Conservation (phyloP, 2,797 vertebrate genomes). For the Clarias platycephalus region DNA sequence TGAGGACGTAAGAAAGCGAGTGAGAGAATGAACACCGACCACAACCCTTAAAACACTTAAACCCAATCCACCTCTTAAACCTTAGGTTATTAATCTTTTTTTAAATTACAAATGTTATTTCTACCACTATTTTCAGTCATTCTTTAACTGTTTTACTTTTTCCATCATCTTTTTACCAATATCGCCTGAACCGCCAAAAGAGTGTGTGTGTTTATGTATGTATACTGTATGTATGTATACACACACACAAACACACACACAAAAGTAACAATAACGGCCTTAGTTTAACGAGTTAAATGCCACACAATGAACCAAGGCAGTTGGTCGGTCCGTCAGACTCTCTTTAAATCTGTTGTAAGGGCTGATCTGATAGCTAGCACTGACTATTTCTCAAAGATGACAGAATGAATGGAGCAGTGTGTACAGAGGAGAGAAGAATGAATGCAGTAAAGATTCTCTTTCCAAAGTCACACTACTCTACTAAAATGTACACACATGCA, state of each 20-base stretch:
- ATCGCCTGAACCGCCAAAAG: constrained; percentile 32
- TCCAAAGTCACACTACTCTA: constrained; percentile 30
- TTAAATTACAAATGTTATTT: constrained; percentile 57
- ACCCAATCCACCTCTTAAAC: constrained; percentile 69
- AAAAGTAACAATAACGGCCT: not conserved
- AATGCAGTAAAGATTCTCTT: not conserved
- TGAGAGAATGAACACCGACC: constrained; percentile 62
- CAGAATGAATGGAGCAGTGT: constrained; percentile 30
- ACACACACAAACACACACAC: too few species aligned
- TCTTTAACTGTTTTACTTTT: constrained; percentile 12
- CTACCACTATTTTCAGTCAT: constrained; percentile 64
- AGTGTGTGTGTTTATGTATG: constrained; percentile 23
- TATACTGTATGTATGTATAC: not conserved
- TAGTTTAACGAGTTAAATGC: constrained; percentile 10
- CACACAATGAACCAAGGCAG: constrained; percentile 18
- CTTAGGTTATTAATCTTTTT: constrained; percentile 66
- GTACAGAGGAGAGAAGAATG: constrained; percentile 36
- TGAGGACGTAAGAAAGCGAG: constrained; percentile 64
- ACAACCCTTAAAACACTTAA: constrained; percentile 58
- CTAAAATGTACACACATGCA: constrained; percentile 1
- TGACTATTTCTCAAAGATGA: constrained; percentile 32
- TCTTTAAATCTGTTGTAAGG: constrained; percentile 37
- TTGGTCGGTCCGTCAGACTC: constrained; percentile 37
- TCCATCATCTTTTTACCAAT: constrained; percentile 34
- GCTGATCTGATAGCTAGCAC: constrained; percentile 35